Evolutionary conservation across 2,113 vertebrate genomes (phyloP).

Genomic region (Ictidomys tridecemlineatus): DNA sequence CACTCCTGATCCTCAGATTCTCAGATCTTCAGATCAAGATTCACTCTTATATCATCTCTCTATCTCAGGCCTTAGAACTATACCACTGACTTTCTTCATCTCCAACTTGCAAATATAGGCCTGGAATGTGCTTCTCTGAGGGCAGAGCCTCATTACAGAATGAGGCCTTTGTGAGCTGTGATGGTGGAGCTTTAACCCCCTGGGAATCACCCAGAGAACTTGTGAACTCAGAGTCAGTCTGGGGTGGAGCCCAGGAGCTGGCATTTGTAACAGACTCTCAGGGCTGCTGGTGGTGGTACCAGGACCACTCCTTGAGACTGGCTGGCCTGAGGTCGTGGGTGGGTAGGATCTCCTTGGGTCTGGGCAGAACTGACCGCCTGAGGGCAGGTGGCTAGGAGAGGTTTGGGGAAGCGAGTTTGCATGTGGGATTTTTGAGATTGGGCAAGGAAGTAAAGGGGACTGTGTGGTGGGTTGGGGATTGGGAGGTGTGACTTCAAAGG

Average conservation of each 20-base stretch:
- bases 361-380: rapidly evolving
- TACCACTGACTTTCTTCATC: no score
- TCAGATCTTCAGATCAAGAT: no score
- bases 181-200: not conserved
- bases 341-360: not conserved
- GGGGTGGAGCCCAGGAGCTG: not conserved
- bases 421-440: not conserved
- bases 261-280: not conserved
- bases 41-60: no score
- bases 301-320: no score
- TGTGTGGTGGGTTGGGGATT: not conserved
- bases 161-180: not conserved
- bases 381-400: not conserved
- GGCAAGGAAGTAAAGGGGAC: not conserved
- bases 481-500: not conserved
- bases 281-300: no score
- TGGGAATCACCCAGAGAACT: rapidly evolving
- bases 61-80: no score
- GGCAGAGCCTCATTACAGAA: not conserved
- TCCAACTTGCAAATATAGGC: no score
- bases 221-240: not conserved
- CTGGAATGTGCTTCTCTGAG: no score
- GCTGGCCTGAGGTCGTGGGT: rapidly evolving
- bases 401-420: not conserved
- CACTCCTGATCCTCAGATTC: no score